phyloP scores from a whole-genome alignment of 2,888 invertebrate genomes.

The Pseudococcus jackbeardsleyi region DNA sequence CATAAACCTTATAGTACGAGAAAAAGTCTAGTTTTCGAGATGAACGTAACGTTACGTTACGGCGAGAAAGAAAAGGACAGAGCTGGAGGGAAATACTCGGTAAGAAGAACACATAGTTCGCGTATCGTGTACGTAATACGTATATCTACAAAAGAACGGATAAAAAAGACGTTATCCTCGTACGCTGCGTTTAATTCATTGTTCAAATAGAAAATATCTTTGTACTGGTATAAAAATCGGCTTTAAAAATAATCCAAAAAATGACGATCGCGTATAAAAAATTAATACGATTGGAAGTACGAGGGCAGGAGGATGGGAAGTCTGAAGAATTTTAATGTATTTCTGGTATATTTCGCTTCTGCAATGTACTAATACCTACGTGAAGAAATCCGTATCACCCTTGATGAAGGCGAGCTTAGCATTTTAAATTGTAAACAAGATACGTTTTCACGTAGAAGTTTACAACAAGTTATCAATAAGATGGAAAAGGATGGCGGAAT shows the following conservation, averaged over 20 bases:
- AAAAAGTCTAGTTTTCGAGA: neutral
- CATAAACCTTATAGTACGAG: neutral
- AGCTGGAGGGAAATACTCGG: neutral
- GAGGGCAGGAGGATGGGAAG: too few relatives aligned
- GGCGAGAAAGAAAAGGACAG: too few relatives aligned
- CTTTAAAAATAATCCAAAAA: conserved; percentile 8
- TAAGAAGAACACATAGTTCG: conserved; percentile 1
- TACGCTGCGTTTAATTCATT: conserved; percentile 6
- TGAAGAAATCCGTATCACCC: neutral
- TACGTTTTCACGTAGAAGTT: conserved; percentile 16
- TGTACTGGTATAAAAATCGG: neutral
- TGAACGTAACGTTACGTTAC: neutral
- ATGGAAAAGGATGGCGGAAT: conserved; percentile 1
- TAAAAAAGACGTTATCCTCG: conserved; percentile 4
- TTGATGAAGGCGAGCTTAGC: conserved; percentile 36
- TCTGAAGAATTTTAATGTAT: neutral
- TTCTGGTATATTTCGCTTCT: neutral
- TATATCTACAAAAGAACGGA: conserved; percentile 11
- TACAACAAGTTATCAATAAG: conserved; percentile 49
- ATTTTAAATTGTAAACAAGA: conserved; percentile 46
- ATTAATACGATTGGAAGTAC: conserved; percentile 7
- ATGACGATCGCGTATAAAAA: conserved; percentile 44
- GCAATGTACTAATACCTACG: neutral
- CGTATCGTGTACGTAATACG: neutral
- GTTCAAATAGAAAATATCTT: conserved; percentile 15